Evolutionary conservation across 2,888 invertebrate genomes (phyloP), one percentile per base, ranked within the genome.

Genomic region (Penaeus monodon): DNA sequence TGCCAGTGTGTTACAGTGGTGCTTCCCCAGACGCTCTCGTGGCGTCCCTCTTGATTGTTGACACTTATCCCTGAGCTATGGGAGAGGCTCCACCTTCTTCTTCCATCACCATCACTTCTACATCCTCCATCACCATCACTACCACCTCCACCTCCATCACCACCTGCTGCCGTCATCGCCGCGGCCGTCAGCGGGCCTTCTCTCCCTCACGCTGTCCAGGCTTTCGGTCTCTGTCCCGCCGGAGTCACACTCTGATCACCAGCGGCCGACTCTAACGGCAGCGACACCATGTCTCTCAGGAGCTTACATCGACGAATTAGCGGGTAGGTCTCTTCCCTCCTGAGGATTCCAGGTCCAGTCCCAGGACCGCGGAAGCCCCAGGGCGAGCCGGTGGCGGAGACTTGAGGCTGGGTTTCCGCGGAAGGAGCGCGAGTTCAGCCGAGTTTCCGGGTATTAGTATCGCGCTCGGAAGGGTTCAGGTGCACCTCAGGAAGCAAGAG

Each of bases 281-380:
- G 57, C 57, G 66, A 70, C 83, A 63, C 49, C 77, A 84, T 84
- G 84, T 84, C 84, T 68, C 84, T 84, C 78, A 78, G 84, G 78
- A 84, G 84, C 78, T 70, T 84, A 84, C 84, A 84, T 79, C 84
- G 84, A 68, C 66, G 84, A 70, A 84, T 84, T 84, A 84, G 84
- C 78, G 78, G 84, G 84, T 84, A 84, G 57, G 84, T 78, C 27
- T 24, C n/a, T 77, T 14, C 27, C 68, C 14, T 57, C 57, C 14
- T 57, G 14, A 20, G 57, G 57, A 20, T 57, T 57, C 17, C 57
- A 57, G 57, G 57, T 57, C 20, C 57, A 57, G 57, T 12, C 3
- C 57, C 17, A 57, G 57, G 57, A 17, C 57, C 57, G 17, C 17
- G 17, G 57, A 20, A 4, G 17, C 49, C 57, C 57, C 57, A 12